Conservation (phyloP, 2,113 vertebrate species). For the Leptobrachium leishanense region DNA sequence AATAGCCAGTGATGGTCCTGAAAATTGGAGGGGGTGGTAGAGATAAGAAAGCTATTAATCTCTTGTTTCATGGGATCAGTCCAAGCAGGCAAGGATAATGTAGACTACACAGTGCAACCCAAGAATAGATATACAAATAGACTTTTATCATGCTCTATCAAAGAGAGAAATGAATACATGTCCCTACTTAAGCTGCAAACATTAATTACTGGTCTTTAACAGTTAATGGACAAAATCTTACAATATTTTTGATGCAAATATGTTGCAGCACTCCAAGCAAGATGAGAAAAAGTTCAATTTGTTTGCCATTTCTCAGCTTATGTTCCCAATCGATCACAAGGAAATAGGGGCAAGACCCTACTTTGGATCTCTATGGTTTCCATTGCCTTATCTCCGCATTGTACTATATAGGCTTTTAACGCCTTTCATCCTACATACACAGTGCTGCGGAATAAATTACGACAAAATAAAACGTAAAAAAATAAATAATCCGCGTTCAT, state of each 20-base stretch:
- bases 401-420: not conserved
- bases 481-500: no score
- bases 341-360: not conserved
- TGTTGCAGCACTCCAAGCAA: not conserved
- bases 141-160: no score
- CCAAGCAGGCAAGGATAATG: not conserved
- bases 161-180: no score
- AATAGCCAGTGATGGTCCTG: slow-evolving; percentile 7
- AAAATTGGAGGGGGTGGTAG: not conserved
- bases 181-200: not conserved
- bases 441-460: no score
- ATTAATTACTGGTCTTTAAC: not conserved
- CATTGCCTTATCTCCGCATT: not conserved
- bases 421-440: no score
- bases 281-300: not conserved
- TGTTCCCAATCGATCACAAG: not conserved
- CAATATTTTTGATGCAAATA: not conserved
- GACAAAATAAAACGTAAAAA: no score
- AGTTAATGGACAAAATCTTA: not conserved
- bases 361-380: not conserved
- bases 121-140: no score
- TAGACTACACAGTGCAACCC: not conserved
- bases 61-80: not conserved
- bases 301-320: not conserved
- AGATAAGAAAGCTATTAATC: not conserved